A percentile compares a stretch with the other conserved stretches of the same genome.
Conservation (phyloP, 2,888 invertebrate species). For the Ypsolopha scabrella region DNA sequence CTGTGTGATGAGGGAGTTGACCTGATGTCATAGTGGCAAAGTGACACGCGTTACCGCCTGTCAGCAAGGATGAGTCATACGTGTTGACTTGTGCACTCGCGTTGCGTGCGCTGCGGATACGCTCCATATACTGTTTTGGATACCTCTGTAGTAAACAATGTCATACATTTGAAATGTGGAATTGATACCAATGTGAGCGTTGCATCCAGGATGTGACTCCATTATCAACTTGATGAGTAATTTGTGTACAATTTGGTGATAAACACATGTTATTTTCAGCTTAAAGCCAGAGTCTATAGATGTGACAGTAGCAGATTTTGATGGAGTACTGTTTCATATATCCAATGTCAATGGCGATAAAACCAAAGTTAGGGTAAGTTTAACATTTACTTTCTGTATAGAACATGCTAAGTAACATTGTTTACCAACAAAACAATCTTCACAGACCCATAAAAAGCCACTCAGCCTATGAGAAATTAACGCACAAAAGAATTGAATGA, state of each 20-base stretch:
- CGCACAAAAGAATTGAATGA: no score
- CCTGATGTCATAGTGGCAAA: conserved; percentile 25
- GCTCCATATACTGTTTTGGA: conserved; percentile 50
- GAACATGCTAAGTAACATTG: neutral
- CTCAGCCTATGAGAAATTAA: no score
- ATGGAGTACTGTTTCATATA: conserved; percentile 98
- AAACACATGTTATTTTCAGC: conserved; percentile 66
- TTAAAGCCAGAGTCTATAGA: conserved; percentile 96
- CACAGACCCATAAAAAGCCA: no score
- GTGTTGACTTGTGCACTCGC: conserved; percentile 31
- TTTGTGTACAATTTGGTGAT: conserved; percentile 1
- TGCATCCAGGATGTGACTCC: conserved; percentile 1
- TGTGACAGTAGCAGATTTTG: conserved; percentile 96
- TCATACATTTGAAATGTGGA: conserved; percentile 20
- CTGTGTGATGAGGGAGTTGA: conserved; percentile 12
- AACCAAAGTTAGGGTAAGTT: conserved; percentile 94
- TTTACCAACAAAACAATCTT: neutral
- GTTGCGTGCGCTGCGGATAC: conserved; percentile 56
- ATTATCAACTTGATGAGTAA: conserved; percentile 20
- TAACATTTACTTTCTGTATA: no score
- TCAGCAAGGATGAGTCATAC: conserved; percentile 57
- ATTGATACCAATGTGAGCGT: conserved; percentile 2
- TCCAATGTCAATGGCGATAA: conserved; percentile 97
- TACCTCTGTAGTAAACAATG: conserved; percentile 48
- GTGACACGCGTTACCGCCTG: conserved; percentile 50